phyloP scores from a whole-genome alignment of 2,113 vertebrate species.

The Petaurus breviceps region DNA sequence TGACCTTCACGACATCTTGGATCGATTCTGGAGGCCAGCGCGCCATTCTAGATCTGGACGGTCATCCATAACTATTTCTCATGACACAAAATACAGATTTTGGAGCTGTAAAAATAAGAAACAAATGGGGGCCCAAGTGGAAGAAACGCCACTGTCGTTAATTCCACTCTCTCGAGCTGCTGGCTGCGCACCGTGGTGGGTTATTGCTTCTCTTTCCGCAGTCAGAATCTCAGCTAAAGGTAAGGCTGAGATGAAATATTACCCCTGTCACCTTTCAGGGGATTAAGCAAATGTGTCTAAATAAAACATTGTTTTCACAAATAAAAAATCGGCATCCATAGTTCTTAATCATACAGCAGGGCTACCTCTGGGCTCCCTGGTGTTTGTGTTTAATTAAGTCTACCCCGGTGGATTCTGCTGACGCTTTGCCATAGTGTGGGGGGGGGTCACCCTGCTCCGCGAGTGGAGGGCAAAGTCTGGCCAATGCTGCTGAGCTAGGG shows the following conservation, averaged over 20 bases:
- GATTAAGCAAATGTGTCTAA: not conserved
- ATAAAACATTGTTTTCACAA: conserved; percentile 2
- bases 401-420: not conserved
- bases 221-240: not conserved
- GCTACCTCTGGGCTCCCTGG: not conserved
- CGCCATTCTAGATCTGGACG: not conserved
- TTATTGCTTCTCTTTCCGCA: not conserved
- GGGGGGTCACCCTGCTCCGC: not conserved
- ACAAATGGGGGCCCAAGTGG: not conserved
- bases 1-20: not conserved
- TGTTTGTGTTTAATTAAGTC: not conserved
- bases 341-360: not conserved
- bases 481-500: not conserved
- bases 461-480: not conserved
- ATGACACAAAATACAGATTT: not conserved
- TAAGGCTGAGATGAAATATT: not conserved
- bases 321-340: not conserved
- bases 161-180: not conserved
- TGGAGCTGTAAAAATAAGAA: not conserved
- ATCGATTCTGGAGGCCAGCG: not conserved
- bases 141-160: not conserved
- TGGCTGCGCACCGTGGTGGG: not conserved
- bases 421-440: not conserved
- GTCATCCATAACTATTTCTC: not conserved
- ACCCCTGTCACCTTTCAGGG: not conserved